Evolutionary conservation across 1,140 invertebrate species (phyloP), one percentile per base, ranked within the genome.

Genomic region (Drosophila takahashii): DNA sequence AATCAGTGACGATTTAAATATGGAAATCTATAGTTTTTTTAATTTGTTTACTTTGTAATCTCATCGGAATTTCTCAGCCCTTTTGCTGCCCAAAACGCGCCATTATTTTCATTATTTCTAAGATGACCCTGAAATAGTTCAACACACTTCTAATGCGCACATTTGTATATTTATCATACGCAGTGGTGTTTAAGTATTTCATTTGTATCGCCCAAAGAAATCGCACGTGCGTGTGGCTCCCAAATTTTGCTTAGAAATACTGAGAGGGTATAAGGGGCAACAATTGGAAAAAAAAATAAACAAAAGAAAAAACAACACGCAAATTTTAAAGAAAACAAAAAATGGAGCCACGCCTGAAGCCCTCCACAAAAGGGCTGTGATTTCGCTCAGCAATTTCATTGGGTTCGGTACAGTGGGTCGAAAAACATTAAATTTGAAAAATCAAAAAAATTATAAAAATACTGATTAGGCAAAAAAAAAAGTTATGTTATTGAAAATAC

Each of bases 61-160:
- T 10, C 11, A 59, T 58, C 37, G 29, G 16, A 27, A 45, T 32
- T 47, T 15, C 11, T 56, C 16, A 10, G 11, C 50, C 41, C 41
- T 32, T 60, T 18, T 32, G 26, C 27, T 10, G 26, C n/a, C 39
- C 15, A 42, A 54, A 45, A 45, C 37, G 27, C 9, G 44, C 22
- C 29, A 50, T 58, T 56, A 66, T 39, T 44, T 67, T 59, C 11
- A 69, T 64, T 61, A 61, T 75, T 57, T 34, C 26, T 61, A 42
- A 3, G 9, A 42, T 41, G 81, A 78, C 81, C 81, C 78, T 85
- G 81, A 85, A 87, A 66, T 87, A 85, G 83, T 85, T 85, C 83
- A 85, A 85, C 77, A 67, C 67, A 85, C 73, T 78, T 58, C 36
- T 79, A 62, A 32, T 52, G 56, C 39, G 64, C 39, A 53, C 52